These are phyloP conservation scores for Condylura cristata DNA, from an alignment of 2,113 vertebrate species.

Conservation along the genomic window DNA sequence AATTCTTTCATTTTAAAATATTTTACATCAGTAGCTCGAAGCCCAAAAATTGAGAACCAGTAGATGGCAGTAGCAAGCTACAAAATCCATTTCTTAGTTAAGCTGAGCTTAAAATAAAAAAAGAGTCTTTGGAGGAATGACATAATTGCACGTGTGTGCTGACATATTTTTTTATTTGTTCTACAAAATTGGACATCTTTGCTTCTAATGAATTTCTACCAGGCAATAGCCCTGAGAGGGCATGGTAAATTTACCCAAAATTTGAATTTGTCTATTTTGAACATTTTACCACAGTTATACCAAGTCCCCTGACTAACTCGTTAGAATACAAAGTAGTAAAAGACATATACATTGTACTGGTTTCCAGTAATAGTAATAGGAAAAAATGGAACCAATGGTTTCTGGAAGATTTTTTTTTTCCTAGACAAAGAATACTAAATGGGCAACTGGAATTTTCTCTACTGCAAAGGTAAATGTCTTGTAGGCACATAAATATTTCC, in stretches of 20 bases:
- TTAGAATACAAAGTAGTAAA: slow-evolving; percentile 16
- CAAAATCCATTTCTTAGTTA: background rate
- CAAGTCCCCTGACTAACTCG: background rate
- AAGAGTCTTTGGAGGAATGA: slow-evolving; percentile 37
- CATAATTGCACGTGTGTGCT: background rate
- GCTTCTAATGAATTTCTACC: slow-evolving; percentile 1
- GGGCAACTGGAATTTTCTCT: background rate
- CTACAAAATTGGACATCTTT: background rate
- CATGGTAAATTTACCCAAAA: background rate
- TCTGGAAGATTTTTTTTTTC: slow-evolving; percentile 33
- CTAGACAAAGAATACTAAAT: slow-evolving; percentile 36
- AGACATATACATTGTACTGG: background rate
- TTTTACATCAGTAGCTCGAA: background rate
- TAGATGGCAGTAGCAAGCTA: slow-evolving; percentile 76
- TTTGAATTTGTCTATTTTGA: slow-evolving; percentile 7
- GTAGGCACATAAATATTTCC: background rate
- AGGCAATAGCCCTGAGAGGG: background rate
- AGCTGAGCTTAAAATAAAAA: background rate
- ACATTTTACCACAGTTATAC: background rate
- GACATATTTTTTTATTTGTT: slow-evolving; percentile 25
- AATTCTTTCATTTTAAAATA: slow-evolving; percentile 10
- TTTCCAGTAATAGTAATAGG: slow-evolving; percentile 10
- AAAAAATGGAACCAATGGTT: slow-evolving; percentile 14
- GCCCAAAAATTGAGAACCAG: slow-evolving; percentile 39
- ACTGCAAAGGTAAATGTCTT: slow-evolving; percentile 25